Percentiles rank a stretch among this genome's conserved stretches.
These are phyloP conservation scores for Nomada flava DNA, from an alignment of 2,888 invertebrate genomes.

Conservation along the genomic window DNA sequence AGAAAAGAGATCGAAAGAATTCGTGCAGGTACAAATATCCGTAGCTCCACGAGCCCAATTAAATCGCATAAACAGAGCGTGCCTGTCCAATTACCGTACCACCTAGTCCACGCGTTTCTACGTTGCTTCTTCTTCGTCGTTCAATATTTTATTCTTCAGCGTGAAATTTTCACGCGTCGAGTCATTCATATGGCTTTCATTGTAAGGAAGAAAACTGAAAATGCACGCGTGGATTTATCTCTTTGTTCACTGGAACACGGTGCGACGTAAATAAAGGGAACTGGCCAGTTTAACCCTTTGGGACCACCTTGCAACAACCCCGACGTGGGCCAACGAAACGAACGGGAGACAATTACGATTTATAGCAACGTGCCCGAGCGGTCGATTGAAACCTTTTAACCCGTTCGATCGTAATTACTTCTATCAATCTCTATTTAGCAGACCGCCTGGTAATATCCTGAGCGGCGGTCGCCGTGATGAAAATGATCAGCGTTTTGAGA, in stretches of 20 bases:
- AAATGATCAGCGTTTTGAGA: neutral
- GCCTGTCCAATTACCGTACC: constrained; percentile 71
- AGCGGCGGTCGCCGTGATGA: neutral
- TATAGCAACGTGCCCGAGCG: constrained; percentile 22
- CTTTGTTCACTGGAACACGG: constrained; percentile 13
- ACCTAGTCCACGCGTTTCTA: constrained; percentile 45
- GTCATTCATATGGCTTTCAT: neutral
- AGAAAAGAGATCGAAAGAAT: constrained; percentile 57
- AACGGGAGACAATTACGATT: constrained; percentile 34
- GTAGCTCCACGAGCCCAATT: constrained; percentile 66
- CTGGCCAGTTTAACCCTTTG: constrained; percentile 21
- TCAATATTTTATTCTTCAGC: neutral
- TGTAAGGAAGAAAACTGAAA: neutral
- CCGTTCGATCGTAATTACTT: constrained; percentile 38
- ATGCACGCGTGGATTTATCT: neutral
- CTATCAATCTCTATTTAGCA: constrained; percentile 37
- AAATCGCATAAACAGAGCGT: constrained; percentile 81
- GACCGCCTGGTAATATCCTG: neutral
- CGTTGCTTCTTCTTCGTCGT: constrained; percentile 19
- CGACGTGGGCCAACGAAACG: neutral
- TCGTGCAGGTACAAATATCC: constrained; percentile 38
- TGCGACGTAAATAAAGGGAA: constrained; percentile 36
- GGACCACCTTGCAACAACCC: constrained; percentile 14
- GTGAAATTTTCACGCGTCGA: neutral
- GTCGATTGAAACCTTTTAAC: constrained; percentile 55